Evolutionary conservation across 2,888 invertebrate species (phyloP).

Genomic region (Stenolophus ochropezus): DNA sequence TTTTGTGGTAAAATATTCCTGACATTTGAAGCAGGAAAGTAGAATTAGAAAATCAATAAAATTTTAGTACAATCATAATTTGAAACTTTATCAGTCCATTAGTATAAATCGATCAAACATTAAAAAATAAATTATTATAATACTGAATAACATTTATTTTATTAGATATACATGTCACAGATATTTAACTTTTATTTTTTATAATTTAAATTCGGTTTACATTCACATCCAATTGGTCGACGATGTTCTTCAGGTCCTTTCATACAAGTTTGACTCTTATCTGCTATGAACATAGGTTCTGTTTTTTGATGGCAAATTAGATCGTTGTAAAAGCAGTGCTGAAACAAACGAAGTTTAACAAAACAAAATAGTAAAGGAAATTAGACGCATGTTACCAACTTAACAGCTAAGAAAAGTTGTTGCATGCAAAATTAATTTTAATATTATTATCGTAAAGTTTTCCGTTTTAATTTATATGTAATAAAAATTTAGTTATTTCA

Average conservation of each 20-base stretch:
- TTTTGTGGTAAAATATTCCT: slow-evolving; percentile 14
- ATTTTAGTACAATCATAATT: slow-evolving; percentile 29
- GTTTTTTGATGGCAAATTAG: slow-evolving; percentile 17
- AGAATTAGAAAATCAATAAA: slow-evolving; percentile 1
- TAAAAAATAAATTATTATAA: neutral
- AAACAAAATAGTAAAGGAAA: too few relatives aligned
- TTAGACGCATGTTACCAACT: neutral
- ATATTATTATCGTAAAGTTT: too few relatives aligned
- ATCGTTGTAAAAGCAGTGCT: slow-evolving; percentile 1
- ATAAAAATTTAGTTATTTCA: too few relatives aligned
- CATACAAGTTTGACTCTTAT: slow-evolving; percentile 3
- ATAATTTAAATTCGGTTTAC: neutral
- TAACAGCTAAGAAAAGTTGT: neutral
- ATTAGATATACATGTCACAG: neutral
- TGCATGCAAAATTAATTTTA: too few relatives aligned
- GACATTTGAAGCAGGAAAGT: slow-evolving; percentile 23
- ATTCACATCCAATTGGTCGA: slow-evolving; percentile 5
- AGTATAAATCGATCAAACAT: neutral
- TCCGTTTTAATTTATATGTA: too few relatives aligned
- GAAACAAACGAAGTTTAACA: too few relatives aligned
- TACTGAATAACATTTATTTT: neutral
- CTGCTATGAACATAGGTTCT: neutral
- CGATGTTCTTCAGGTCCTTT: slow-evolving; percentile 15
- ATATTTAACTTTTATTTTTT: neutral
- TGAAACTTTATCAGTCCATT: neutral